Evolutionary conservation across 2,113 vertebrate species (phyloP).

Genomic region (Vimba vimba): DNA sequence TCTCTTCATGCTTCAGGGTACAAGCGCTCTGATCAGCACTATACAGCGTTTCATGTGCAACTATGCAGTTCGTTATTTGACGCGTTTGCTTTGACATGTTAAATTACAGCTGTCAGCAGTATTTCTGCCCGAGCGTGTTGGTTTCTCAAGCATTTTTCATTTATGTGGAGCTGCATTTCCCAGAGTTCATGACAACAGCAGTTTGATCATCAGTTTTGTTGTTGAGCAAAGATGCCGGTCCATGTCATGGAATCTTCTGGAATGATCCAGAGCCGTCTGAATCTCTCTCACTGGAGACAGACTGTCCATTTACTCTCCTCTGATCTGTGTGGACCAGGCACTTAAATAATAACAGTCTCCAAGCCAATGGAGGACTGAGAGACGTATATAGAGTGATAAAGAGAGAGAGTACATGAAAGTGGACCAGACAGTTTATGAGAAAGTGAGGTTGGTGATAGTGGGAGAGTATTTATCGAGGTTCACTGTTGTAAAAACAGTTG

Average conservation of each 20-base stretch:
- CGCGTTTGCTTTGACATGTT: neutral
- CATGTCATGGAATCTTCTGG: neutral
- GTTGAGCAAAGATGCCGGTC: neutral
- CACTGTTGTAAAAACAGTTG: neutral
- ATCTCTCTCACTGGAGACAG: neutral
- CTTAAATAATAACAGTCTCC: slow-evolving; percentile 13
- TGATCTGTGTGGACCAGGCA: neutral
- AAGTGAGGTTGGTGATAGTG: neutral
- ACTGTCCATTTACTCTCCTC: neutral
- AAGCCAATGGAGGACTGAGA: neutral
- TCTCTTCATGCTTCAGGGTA: neutral
- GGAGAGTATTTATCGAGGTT: slow-evolving; percentile 4
- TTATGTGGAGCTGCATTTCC: neutral
- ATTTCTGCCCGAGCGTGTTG: neutral
- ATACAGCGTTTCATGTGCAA: neutral
- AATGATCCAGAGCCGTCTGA: neutral
- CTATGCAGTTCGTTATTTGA: neutral
- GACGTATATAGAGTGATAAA: neutral
- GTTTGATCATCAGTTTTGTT: neutral
- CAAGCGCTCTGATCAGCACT: neutral
- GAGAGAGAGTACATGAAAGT: slow-evolving; percentile 7
- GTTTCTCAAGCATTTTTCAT: slow-evolving; percentile 8
- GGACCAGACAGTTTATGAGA: neutral
- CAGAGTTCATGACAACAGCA: slow-evolving; percentile 24
- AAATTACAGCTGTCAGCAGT: slow-evolving; percentile 1